Conservation (phyloP, 2,113 vertebrate genomes). For the Numenius arquata region DNA sequence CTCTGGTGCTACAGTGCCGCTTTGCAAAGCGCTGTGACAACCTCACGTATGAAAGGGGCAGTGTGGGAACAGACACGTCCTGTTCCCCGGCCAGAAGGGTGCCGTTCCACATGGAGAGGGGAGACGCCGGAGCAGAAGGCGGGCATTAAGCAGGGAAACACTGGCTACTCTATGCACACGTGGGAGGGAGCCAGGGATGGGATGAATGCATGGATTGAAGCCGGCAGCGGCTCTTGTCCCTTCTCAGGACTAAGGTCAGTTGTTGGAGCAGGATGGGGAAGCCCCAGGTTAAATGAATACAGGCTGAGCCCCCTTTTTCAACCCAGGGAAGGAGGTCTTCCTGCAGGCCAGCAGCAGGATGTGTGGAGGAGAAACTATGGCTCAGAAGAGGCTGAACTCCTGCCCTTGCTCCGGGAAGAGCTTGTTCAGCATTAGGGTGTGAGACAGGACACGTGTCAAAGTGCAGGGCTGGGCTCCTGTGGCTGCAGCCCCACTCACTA, state of each 20-base stretch:
- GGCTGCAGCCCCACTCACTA: background rate
- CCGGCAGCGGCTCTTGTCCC: background rate
- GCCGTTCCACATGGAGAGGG: background rate
- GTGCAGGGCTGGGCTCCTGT: background rate
- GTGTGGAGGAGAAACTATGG: background rate
- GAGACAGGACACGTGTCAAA: background rate
- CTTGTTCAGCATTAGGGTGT: background rate
- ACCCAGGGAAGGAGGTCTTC: background rate
- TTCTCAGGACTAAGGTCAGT: conserved; percentile 10
- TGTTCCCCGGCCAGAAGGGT: background rate
- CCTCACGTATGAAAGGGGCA: background rate
- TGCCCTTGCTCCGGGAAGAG: background rate
- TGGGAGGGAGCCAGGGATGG: background rate
- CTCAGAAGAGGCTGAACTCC: background rate
- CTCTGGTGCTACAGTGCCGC: fast-evolving
- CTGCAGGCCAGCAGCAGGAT: fast-evolving
- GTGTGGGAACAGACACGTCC: conserved; percentile 9
- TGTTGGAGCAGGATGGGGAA: background rate
- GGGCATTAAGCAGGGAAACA: background rate
- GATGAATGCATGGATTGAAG: conserved; percentile 2
- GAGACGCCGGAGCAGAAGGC: background rate
- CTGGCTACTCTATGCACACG: background rate
- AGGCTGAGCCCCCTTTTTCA: background rate
- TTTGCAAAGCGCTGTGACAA: background rate
- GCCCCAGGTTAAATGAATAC: background rate